Base-by-base conservation (phyloP, 1,140 invertebrate species). In the Ctenoplectra terminalis region DNA sequence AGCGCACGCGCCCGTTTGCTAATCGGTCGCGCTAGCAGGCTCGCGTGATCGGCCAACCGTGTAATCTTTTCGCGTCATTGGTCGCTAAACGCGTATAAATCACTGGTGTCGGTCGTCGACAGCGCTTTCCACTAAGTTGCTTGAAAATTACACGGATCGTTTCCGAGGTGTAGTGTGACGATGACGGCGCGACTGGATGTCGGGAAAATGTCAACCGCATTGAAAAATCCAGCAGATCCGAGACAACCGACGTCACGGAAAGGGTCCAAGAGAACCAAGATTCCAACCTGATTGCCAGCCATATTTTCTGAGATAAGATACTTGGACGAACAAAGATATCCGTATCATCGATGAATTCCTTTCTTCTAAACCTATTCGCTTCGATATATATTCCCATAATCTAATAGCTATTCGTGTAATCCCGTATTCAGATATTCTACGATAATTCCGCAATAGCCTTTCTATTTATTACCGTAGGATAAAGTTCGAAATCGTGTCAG, bases 31-130 rank as follows among this genome's bases (percentile, higher is more conserved):
- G 71, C 83, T 58, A 52, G 50, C 63, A 15, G 13, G 34, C 40
- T 60, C 75, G 81, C 64, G 46, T 50, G 84, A 71, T 67, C 82
- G 69, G n/a, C 76, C 70, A 74, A 82, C 83, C 87, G 82, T 87
- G 88, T 92, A 92, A 92, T 93, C 90, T 92, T 92, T 93, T 91
- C 92, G 85, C 92, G 85, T 92, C 92, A 92, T 92, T 93, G 91
- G 87, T 84, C 80, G 69, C 81, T 78, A 81, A 90, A 86, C 82
- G 86, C 80, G 80, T 86, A 91, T 92, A 91, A 91, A 91, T 90
- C 87, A 90, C 86, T 66, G 81, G 73, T 80, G 82, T 79, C 86
- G 80, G 48, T 66, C 75, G 88, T 85, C 82, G 86, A 87, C 88
- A 83, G 76, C 66, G 84, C 58, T 76, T 56, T 58, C 76, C 76